phyloP scores from a whole-genome alignment of 2,888 invertebrate genomes.

The Griposia aprilina region DNA sequence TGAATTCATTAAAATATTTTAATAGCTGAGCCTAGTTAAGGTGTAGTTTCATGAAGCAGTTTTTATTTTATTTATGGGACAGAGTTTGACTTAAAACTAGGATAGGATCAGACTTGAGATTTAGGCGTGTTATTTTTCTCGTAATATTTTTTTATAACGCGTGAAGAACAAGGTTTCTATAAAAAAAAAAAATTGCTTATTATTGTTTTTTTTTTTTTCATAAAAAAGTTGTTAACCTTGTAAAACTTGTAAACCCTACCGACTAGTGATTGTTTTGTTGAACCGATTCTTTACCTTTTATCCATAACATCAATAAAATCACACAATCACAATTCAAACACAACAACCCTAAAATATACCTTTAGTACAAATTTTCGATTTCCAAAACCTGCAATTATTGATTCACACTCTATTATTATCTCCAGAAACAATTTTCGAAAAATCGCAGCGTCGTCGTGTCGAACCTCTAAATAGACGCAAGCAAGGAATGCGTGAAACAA shows the following conservation, averaged over 20 bases:
- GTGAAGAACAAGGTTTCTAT: background rate
- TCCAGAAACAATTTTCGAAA: constrained; percentile 52
- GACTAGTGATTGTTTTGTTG: background rate
- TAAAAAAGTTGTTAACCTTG: too few relatives aligned
- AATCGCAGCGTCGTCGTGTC: constrained; percentile 39
- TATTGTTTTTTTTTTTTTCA: too few relatives aligned
- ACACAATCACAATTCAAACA: constrained; percentile 29
- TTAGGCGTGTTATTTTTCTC: background rate
- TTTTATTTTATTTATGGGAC: constrained; percentile 30
- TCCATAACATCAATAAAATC: constrained; percentile 27
- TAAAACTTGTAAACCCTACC: background rate
- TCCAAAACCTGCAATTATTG: constrained; percentile 57
- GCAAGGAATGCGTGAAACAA: constrained; percentile 69
- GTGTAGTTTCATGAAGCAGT: constrained; percentile 30
- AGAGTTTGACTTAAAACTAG: background rate
- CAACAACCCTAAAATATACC: background rate
- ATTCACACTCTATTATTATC: constrained; percentile 47
- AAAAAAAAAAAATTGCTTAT: background rate
- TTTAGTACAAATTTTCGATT: constrained; percentile 43
- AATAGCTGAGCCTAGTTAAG: constrained; percentile 67
- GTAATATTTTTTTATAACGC: background rate
- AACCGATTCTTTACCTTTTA: background rate
- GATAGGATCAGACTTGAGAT: background rate
- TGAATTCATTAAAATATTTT: constrained; percentile 81
- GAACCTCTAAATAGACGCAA: constrained; percentile 62